Conservation (phyloP, 1,140 invertebrate species). For the Eulimnadia texana region DNA sequence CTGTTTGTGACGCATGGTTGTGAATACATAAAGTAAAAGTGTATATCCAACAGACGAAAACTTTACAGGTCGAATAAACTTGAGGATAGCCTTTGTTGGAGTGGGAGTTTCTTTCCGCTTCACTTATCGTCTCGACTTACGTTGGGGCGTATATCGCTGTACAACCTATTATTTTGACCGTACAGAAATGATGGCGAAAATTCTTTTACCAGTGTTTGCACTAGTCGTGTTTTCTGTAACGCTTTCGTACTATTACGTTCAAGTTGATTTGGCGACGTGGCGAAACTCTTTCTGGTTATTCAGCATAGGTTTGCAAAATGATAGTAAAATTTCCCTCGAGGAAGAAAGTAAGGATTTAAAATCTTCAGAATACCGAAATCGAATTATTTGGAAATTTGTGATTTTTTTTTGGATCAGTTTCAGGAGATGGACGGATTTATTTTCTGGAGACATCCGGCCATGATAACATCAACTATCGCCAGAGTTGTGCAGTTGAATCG, state of each 20-base stretch:
- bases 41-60: no score
- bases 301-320: no score
- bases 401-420: not conserved
- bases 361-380: not conserved
- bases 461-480: slow-evolving; percentile 34
- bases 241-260: not conserved
- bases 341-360: not conserved
- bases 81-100: no score
- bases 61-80: no score
- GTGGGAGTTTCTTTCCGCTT: no score
- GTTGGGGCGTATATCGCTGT: not conserved
- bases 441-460: slow-evolving; percentile 39
- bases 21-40: no score
- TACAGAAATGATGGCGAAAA: not conserved
- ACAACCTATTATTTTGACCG: not conserved
- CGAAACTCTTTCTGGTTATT: no score
- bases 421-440: slow-evolving; percentile 30
- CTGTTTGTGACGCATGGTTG: no score
- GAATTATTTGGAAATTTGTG: not conserved
- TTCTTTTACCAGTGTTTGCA: not conserved
- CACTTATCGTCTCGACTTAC: no score
- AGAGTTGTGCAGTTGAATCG: slow-evolving; percentile 51
- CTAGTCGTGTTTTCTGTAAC: not conserved
- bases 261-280: not conserved
- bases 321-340: no score